phyloP scores from a whole-genome alignment of 2,797 vertebrate species.

The Poeciliopsis infans region DNA sequence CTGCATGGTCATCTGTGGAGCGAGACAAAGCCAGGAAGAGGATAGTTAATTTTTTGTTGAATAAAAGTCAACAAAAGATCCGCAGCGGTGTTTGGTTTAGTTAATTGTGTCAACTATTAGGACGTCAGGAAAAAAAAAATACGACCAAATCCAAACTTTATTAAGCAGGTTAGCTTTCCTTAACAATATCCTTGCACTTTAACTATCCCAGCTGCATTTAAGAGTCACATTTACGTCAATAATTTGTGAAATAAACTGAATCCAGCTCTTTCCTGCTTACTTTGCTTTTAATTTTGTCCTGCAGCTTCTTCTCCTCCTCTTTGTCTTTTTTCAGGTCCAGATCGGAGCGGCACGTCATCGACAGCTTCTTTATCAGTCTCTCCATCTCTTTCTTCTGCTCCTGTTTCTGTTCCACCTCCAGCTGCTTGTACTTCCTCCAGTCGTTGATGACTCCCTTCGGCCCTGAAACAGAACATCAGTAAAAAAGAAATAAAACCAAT shows the following conservation, averaged over 20 bases:
- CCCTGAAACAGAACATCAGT: conserved; percentile 72
- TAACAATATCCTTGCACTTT: not conserved
- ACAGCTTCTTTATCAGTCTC: conserved; percentile 91
- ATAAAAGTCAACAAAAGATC: not conserved
- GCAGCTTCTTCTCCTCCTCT: conserved; percentile 87
- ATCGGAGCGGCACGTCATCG: conserved; percentile 93
- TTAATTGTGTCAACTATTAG: not conserved
- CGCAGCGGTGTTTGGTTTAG: not conserved
- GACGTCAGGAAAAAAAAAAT: not conserved
- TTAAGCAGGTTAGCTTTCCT: not conserved
- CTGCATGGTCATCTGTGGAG: conserved; percentile 87
- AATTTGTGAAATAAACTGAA: not conserved
- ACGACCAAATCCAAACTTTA: not conserved
- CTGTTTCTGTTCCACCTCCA: conserved; percentile 93
- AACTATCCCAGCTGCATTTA: not conserved
- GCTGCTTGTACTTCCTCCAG: conserved; percentile 96
- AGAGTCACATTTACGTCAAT: not conserved
- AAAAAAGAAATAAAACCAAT: not conserved
- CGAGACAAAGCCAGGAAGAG: not conserved
- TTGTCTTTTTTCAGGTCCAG: conserved; percentile 90
- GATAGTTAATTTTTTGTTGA: not conserved
- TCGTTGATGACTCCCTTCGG: conserved; percentile 98
- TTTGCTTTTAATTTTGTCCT: conserved; percentile 93
- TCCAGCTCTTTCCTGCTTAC: conserved; percentile 67
- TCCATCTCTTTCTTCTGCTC: conserved; percentile 97